phyloP scores from a whole-genome alignment of 2,113 vertebrate species.

The Forbesichthys papilliferus region DNA sequence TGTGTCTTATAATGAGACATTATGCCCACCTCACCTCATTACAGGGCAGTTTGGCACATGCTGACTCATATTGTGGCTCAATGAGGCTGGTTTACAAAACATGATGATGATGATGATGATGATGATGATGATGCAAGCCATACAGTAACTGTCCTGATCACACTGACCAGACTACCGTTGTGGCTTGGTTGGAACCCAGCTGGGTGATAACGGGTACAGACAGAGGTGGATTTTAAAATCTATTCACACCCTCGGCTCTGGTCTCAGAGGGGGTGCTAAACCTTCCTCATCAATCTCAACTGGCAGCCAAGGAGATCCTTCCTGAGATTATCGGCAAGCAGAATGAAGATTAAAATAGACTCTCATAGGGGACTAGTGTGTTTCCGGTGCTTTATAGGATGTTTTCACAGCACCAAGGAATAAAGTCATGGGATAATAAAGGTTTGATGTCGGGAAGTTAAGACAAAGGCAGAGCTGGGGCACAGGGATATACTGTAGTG shows the following conservation, averaged over 20 bases:
- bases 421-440: slow-evolving; percentile 33
- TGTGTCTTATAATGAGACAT: too few species aligned
- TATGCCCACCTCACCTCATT: too few species aligned
- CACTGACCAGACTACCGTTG: slow-evolving; percentile 2
- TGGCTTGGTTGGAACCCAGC: slow-evolving; percentile 10
- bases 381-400: slow-evolving; percentile 37
- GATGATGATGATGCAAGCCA: slow-evolving; percentile 12
- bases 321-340: slow-evolving; percentile 39
- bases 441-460: slow-evolving; percentile 31
- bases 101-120: neutral
- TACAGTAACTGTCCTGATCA: slow-evolving; percentile 18
- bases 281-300: slow-evolving; percentile 31
- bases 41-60: too few species aligned
- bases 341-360: slow-evolving; percentile 37
- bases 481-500: slow-evolving; percentile 2
- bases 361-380: slow-evolving; percentile 32
- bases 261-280: slow-evolving; percentile 22
- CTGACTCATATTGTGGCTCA: too few species aligned
- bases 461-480: slow-evolving; percentile 26
- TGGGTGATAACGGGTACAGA: slow-evolving; percentile 17
- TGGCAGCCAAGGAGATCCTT: slow-evolving; percentile 17
- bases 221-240: slow-evolving; percentile 6
- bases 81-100: too few species aligned
- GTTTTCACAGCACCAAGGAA: slow-evolving; percentile 52
- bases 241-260: slow-evolving; percentile 30